Evolutionary conservation across 2,113 vertebrate species (phyloP), one percentile per base, ranked within the genome.

Genomic region (Oreochromis aureus): DNA sequence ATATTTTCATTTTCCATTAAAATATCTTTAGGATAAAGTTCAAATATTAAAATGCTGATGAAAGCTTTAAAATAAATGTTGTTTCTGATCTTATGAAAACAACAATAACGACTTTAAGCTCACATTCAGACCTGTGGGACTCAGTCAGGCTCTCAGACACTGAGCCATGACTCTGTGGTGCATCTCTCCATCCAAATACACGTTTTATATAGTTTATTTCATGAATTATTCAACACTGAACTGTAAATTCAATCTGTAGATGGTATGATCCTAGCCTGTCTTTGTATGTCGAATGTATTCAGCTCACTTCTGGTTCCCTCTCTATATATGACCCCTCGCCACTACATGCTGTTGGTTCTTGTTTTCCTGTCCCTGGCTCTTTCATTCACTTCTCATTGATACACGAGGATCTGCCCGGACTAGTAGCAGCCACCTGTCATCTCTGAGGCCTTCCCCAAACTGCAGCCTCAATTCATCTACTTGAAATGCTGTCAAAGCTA

Each of bases 41-140:
- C 5, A n/a, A 54, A 54, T 10, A 54, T 54, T 0, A 3, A 54
- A 54, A 54, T 54, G 0, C n/a, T 54, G 53, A 6, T 55, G n/a
- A 22, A 22, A 54, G 10, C 10, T 11, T 55, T 55, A 22, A 55
- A 55, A 22, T 55, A 22, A 54, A 55, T 0, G 5, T 4, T 55
- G 53, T 55, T 55, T 6, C 5, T 54, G 53, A 22, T 54, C 53
- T 54, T 2, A 11, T 54, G 10, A 22, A 54, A 54, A 54, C 53
- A 54, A 54, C 51, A 54, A 54, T 39, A 10, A 10, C 10, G 36
- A 4, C 53, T 22, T 22, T 6, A n/a, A 54, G 53, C 53, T n/a
- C 53, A 54, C 10, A 22, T 54, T 54, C 53, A 54, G 19, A n/a
- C 19, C 19, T 54, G 10, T n/a, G 19, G 19, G 53, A 11, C 5